Evolutionary conservation across 2,113 vertebrate genomes (phyloP), one percentile per base, ranked within the genome.

Genomic region (Brachionichthys hirsutus): DNA sequence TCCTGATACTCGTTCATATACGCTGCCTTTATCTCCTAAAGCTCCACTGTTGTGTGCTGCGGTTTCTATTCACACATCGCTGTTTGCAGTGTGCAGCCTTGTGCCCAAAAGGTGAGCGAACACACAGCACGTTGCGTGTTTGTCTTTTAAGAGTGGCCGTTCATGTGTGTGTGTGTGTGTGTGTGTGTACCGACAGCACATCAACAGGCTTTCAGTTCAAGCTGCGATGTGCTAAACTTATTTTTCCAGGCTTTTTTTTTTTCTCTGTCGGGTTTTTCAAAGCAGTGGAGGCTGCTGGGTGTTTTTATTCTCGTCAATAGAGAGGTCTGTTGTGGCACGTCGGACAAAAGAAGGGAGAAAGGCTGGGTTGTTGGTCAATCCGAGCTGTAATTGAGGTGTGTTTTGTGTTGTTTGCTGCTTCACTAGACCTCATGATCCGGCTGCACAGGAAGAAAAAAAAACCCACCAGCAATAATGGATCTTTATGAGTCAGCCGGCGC

Each of bases 311-410:
- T 58, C 69, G 73, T 78, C 58, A 63, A 88, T 81, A 82, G 63
- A 80, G 73, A 82, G 54, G 71, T 73, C 78, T 82, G 79, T 85
- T 85, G 84, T 83, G 82, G 70, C 65, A 70, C 70, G 67, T 83
- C 71, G 72, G 52, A 61, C 36, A 9, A 6, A 47, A 15, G 71
- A 40, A 69, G 15, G 24, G 40, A 40, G n/a, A 62, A 73, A 81
- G 64, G 50, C 24, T 45, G 56, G 53, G 50, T 63, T 76, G 76
- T 83, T 75, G 78, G 71, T 70, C 12, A 69, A 81, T 67, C 75
- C 53, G 63, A 73, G 77, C 73, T 85, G 73, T 84, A 87, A 82
- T 85, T 82, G 79, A 84, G 77, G 81, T 82, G 81, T 81, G 78
- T 83, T 87, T 85, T 75, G 81, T 77, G 77, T 84, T 87, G 70